phyloP scores from a whole-genome alignment of 37 sponge, comb jelly and placozoan species.

The Geodia barretti region DNA sequence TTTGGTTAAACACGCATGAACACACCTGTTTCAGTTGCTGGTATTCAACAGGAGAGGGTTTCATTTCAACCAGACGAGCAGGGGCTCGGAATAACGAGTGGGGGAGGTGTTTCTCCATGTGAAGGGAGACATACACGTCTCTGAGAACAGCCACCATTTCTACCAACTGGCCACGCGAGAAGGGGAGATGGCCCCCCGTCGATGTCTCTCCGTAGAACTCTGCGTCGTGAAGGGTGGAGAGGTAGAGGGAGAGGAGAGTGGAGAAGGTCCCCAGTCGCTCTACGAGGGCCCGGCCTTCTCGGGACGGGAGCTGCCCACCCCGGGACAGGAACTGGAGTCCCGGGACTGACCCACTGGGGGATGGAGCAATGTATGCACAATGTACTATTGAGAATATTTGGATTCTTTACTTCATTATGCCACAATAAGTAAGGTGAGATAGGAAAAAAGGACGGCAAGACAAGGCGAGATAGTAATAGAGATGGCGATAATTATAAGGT shows the following conservation, averaged over 20 bases:
- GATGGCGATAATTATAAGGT: no score
- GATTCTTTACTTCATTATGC: no score
- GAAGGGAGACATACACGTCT: constrained; percentile 54
- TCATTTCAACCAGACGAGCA: neutral
- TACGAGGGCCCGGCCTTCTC: constrained; percentile 5
- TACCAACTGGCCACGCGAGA: constrained; percentile 41
- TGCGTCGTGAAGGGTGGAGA: constrained; percentile 71
- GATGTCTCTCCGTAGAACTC: constrained; percentile 54
- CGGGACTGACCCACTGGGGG: constrained; percentile 17
- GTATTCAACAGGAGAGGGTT: neutral
- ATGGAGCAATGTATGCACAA: no score
- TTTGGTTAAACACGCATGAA: no score
- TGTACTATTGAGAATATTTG: no score
- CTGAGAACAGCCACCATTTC: constrained; percentile 34
- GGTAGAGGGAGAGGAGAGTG: constrained; percentile 49
- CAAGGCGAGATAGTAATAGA: no score
- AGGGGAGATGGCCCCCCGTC: constrained; percentile 32
- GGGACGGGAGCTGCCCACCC: constrained; percentile 29
- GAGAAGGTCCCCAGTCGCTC: constrained; percentile 55
- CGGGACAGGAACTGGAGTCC: constrained; percentile 35
- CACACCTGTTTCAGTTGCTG: constrained; percentile 4
- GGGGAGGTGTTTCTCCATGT: constrained; percentile 42
- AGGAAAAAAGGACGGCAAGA: no score
- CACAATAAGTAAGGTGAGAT: no score
- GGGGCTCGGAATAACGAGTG: neutral